Base-by-base conservation (phyloP, 2,797 vertebrate genomes). In the Melanogrammus aeglefinus region DNA sequence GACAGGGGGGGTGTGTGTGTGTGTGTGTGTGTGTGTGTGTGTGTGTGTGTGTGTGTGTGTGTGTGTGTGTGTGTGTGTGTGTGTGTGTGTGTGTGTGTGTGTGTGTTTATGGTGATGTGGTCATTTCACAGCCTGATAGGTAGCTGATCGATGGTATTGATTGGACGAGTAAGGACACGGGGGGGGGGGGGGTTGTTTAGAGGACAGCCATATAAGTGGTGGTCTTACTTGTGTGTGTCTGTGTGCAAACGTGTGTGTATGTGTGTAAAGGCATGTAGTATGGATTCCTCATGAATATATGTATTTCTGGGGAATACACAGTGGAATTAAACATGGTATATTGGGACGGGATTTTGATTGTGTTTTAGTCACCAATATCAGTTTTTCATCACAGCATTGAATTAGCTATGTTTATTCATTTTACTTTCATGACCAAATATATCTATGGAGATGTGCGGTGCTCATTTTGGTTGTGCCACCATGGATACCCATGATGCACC, bases 111-210 rank as follows among this genome's bases (percentile, higher is more conserved):
- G 94, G 95, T 82, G 83, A 94, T 95, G 93, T 91, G 92, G 94
- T 96, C 94, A 96, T 96, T 97, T 96, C 95, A 95, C 94, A 95
- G 95, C 92, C 94, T 94, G 95, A 95, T 96, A 95, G 96, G 94
- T 92, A 91, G 92, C 94, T 96, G 96, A 96, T 96, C 95, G 95
- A 96, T 94, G 92, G 94, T 92, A 94, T 95, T 89, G 94, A 95
- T 95, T 83, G 87, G 81, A 85, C 78, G 86, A 77, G 83, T 84
- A 90, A 90, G 88, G 90, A 88, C 86, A 86, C 87, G 83, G 41
- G 21, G 72, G 44, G 82, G 77, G 76, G 75, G 24, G 36, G 33
- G 51, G 86, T 85, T 51, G 21, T 72, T 57, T 76, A 36, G 33
- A 66, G 31, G 63, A 57, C 84, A 72, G 79, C 80, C 78, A 77